Conservation (phyloP, 2,113 vertebrate species). For the Loxodonta africana region DNA sequence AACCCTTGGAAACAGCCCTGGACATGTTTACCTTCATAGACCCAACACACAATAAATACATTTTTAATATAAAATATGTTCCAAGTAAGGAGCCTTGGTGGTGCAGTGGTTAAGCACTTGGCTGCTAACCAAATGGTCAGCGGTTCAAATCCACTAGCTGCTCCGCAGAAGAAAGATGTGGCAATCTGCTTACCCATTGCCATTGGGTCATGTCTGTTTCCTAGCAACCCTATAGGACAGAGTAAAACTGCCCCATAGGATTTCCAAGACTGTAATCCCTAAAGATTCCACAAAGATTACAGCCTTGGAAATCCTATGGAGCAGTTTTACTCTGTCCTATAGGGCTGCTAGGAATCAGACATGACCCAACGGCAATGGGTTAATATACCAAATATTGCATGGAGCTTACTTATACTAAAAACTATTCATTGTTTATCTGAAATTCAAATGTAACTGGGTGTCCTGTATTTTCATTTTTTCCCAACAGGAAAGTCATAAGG, state of each 20-base stretch:
- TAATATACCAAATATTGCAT: background rate
- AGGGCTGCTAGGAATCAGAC: background rate
- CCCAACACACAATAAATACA: background rate
- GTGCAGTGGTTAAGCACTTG: too few species aligned
- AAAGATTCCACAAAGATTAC: background rate
- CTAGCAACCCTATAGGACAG: too few species aligned
- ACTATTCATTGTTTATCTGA: conserved; percentile 8
- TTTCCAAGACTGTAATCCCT: too few species aligned
- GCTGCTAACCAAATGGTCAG: background rate
- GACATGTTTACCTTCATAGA: background rate
- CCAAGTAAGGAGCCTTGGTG: background rate
- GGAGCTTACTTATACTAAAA: background rate
- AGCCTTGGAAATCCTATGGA: background rate
- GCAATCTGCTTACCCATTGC: background rate
- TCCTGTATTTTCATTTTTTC: background rate
- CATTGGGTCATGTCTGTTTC: too few species aligned
- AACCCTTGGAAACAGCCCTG: background rate
- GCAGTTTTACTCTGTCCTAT: background rate
- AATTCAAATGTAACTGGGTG: background rate
- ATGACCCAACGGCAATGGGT: background rate
- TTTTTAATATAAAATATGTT: conserved; percentile 20
- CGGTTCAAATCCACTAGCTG: background rate
- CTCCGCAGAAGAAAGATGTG: background rate
- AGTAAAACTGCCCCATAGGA: too few species aligned
- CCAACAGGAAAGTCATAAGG: background rate